A percentile compares a stretch with the other conserved stretches of the same genome.
Evolutionary conservation across 2,888 invertebrate genomes (phyloP).

Genomic region (Phengaris alcon): DNA sequence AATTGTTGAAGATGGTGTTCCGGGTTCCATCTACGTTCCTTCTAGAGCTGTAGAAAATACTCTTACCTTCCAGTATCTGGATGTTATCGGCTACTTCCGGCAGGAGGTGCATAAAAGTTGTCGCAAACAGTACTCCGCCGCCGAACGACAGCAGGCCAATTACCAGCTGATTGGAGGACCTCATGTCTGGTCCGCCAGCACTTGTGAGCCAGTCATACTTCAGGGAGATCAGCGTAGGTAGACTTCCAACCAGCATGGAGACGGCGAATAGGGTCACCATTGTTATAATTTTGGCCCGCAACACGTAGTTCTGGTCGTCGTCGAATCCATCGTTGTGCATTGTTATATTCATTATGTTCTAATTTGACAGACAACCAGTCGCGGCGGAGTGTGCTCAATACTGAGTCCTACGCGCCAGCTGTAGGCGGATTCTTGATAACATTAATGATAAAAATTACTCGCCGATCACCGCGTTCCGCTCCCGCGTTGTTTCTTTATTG

Average conservation of each 20-base stretch:
- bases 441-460: conserved; percentile 66
- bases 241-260: conserved; percentile 86
- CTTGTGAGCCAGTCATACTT: conserved; percentile 82
- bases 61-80: conserved; percentile 77
- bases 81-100: conserved; percentile 89
- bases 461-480: conserved; percentile 15
- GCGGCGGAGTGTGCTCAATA: conserved; percentile 44
- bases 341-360: conserved; percentile 42
- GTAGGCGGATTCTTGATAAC: conserved; percentile 66
- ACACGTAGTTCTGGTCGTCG: conserved; percentile 59
- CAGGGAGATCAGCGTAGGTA: conserved; percentile 85
- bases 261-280: conserved; percentile 87
- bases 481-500: neutral
- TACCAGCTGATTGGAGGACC: conserved; percentile 75
- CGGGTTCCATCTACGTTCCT: neutral
- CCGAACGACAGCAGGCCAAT: conserved; percentile 86
- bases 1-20: too few species aligned
- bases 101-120: conserved; percentile 89
- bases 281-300: conserved; percentile 87
- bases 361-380: conserved; percentile 35
- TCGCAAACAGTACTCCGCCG: conserved; percentile 89
- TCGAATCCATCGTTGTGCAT: conserved; percentile 41
- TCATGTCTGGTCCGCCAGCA: conserved; percentile 61
- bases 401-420: conserved; percentile 58
- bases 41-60: neutral